phyloP scores from a whole-genome alignment of 2,888 invertebrate species.

The Catotricha subobsoleta region DNA sequence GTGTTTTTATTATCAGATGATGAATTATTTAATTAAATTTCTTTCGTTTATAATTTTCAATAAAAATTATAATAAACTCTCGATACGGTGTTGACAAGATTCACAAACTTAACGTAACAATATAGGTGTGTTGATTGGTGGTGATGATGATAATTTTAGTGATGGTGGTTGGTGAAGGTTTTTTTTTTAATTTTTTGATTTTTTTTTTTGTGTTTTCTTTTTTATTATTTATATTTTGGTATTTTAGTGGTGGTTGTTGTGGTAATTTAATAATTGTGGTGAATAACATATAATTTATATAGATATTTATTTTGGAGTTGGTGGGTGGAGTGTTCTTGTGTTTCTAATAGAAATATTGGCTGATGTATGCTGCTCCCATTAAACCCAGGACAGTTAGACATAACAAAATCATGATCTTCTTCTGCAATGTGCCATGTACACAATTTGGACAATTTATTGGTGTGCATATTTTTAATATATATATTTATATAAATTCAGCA shows the following conservation, averaged over 20 bases:
- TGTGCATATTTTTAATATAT: too few species aligned
- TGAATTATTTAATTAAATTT: too few species aligned
- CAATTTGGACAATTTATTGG: too few species aligned
- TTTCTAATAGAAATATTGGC: constrained; percentile 31
- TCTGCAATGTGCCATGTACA: constrained; percentile 2
- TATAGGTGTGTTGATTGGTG: background rate
- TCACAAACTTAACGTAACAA: too few species aligned
- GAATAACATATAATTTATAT: constrained; percentile 81
- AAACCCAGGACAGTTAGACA: constrained; percentile 43
- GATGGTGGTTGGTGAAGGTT: constrained; percentile 11
- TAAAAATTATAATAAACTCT: too few species aligned
- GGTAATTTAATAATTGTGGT: constrained; percentile 61
- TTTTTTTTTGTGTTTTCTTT: constrained; percentile 14
- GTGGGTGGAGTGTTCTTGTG: background rate
- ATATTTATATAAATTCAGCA: too few species aligned
- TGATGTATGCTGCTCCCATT: constrained; percentile 55
- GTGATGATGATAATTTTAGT: background rate
- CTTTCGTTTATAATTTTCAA: too few species aligned
- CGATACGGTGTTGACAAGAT: too few species aligned
- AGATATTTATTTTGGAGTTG: background rate
- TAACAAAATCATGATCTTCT: constrained; percentile 7
- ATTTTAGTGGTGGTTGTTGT: constrained; percentile 47
- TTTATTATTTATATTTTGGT: constrained; percentile 28
- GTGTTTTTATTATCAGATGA: too few species aligned
- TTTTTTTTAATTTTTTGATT: constrained; percentile 17